Base-by-base conservation (phyloP, 2,888 invertebrate species). In the Sinopyrophorus schimmeli region DNA sequence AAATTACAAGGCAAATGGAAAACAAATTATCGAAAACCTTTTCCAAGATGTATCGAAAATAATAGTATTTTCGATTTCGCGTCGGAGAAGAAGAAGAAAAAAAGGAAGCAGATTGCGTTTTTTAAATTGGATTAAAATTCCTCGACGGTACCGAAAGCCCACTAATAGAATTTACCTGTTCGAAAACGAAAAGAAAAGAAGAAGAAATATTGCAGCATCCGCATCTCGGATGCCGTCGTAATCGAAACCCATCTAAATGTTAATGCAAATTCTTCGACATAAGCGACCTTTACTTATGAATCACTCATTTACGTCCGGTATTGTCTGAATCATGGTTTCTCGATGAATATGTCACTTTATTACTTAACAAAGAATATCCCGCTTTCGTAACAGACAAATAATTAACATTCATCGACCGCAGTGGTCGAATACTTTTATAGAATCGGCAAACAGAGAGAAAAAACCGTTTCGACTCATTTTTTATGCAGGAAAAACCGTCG, bases 321-420 rank as follows among this genome's bases (percentile, higher is more conserved):
- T 37, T 44, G 44, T 16, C 44, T 30, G 44, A 44, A 30, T 37
- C 37, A 44, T 44, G 28, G 27, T 21, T 35, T 12, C 9, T 18
- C 14, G 39, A 17, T 39, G 39, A 39, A 3, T 27, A 20, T 21
- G 20, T 9, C 23, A 37, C 23, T 16, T 37, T 7, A 20, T n/a
- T n/a, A n/a, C n/a, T n/a, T n/a, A n/a, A n/a, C n/a, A n/a, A n/a
- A n/a, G n/a, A n/a, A n/a, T n/a, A n/a, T n/a, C n/a, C n/a, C n/a
- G n/a, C n/a, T n/a, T n/a, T n/a, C n/a, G n/a, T n/a, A n/a, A n/a
- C n/a, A n/a, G n/a, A n/a, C n/a, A n/a, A n/a, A n/a, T n/a, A n/a
- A n/a, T n/a, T n/a, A n/a, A n/a, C n/a, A n/a, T n/a, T n/a, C n/a
- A n/a, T n/a, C n/a, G n/a, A n/a, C n/a, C n/a, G n/a, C n/a, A n/a